These are phyloP conservation scores for Diogma glabrata DNA, from an alignment of 2,888 invertebrate species.

Conservation along the genomic window DNA sequence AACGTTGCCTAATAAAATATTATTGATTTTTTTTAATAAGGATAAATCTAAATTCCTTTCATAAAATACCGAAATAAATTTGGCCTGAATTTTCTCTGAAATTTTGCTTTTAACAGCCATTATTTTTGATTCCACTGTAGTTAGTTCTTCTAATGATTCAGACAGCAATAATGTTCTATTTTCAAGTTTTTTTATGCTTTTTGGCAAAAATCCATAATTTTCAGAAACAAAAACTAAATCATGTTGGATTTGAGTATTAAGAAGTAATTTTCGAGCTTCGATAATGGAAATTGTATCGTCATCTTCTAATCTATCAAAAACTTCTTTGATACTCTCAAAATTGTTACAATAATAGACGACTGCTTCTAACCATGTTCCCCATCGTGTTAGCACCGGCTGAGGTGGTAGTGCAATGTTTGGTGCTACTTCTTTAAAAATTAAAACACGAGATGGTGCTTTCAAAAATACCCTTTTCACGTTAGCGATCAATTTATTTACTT, in stretches of 20 bases:
- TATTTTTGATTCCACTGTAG: not conserved
- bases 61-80: not conserved
- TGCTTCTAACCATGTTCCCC: constrained; percentile 23
- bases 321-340: not conserved
- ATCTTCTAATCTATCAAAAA: not conserved
- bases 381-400: constrained; percentile 25
- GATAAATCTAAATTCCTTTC: not conserved
- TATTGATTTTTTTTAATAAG: not conserved
- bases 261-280: not conserved
- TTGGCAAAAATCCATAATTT: not conserved
- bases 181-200: not conserved
- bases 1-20: not conserved
- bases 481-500: constrained; percentile 22
- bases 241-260: not conserved
- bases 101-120: not conserved
- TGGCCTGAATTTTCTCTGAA: not conserved
- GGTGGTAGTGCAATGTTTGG: constrained; percentile 23
- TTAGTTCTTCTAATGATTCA: not conserved
- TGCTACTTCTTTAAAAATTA: too few species aligned
- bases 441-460: constrained; percentile 21
- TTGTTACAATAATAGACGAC: constrained; percentile 5
- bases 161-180: not conserved
- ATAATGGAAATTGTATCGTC: not conserved
- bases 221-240: not conserved
- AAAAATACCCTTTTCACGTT: constrained; percentile 24